phyloP scores from a whole-genome alignment of 2,797 vertebrate genomes.

The Sus cebifrons region DNA sequence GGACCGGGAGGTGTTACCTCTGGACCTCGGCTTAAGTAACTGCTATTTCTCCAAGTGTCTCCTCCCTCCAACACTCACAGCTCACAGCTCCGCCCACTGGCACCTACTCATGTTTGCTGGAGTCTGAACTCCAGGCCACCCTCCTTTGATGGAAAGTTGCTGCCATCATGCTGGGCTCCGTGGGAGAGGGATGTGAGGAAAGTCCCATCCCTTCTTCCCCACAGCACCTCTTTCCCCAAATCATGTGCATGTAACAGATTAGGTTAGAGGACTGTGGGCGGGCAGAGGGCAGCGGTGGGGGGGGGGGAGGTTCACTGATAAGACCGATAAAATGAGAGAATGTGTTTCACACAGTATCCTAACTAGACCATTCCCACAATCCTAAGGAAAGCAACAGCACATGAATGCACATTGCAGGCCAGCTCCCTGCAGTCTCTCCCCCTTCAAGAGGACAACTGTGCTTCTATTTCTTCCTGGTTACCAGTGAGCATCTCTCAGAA shows the following conservation, averaged over 20 bases:
- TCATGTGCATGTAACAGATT: accelerated
- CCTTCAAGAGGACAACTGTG: background rate
- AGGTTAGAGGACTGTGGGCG: background rate
- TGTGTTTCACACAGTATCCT: background rate
- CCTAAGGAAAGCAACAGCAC: background rate
- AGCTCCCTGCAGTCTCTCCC: background rate
- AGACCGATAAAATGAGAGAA: background rate
- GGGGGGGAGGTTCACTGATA: too few species aligned
- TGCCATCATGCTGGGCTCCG: background rate
- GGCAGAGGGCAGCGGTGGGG: too few species aligned
- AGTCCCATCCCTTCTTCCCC: background rate
- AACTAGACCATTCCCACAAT: background rate
- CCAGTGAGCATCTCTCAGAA: background rate
- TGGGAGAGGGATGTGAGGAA: background rate
- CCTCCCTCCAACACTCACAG: accelerated
- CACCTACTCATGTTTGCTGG: background rate
- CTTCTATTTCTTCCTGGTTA: background rate
- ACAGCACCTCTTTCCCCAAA: background rate
- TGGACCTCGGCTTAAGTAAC: background rate
- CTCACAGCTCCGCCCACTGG: background rate
- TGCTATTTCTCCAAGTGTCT: background rate
- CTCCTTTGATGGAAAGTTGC: too few species aligned
- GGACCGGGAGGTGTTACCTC: background rate
- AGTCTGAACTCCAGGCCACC: background rate
- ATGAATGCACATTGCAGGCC: background rate